Evolutionary conservation across 1,140 invertebrate genomes (phyloP), one percentile per base, ranked within the genome.

Genomic region (Dinoponera quadriceps): DNA sequence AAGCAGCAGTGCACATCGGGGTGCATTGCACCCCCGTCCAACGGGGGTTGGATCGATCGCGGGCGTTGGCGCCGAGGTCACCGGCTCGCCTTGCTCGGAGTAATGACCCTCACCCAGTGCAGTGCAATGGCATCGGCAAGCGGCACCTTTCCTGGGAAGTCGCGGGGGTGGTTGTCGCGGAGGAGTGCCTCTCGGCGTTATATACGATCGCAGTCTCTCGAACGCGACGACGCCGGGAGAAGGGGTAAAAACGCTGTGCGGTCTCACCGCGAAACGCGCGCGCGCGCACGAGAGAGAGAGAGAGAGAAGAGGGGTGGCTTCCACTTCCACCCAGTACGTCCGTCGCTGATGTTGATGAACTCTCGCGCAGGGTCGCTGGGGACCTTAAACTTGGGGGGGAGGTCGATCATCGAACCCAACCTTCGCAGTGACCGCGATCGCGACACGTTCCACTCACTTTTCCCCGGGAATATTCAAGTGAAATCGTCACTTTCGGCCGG

Each of bases 41-140:
- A 87, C 85, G 89, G 91, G 90, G 90, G 89, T 91, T 89, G 93
- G 92, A 94, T 94, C 93, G 93, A 94, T 94, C 91, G 88, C 92
- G 93, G 93, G 93, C 93, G 93, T 94, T 93, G 93, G 93, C 93
- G 92, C 92, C 91, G 93, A 94, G 93, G 93, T 94, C 93, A 94
- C 93, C 92, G 93, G 92, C 93, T 93, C 91, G 92, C 91, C 91
- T 92, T 92, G 90, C 91, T 93, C 92, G 92, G 93, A 94, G 93
- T 94, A 94, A 94, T 94, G 93, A 94, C 93, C 93, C 93, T 94
- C 93, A 94, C 93, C 93, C 93, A 94, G 93, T 94, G 93, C 93
- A 94, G 93, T 93, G 93, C 93, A 94, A 94, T 93, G 93, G 93
- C 93, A 94, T 91, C 91, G 91, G 78, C 83, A 81, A 87, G 44